These are phyloP conservation scores for Ptychoptera albimana DNA, from an alignment of 2,888 invertebrate species.

Conservation along the genomic window DNA sequence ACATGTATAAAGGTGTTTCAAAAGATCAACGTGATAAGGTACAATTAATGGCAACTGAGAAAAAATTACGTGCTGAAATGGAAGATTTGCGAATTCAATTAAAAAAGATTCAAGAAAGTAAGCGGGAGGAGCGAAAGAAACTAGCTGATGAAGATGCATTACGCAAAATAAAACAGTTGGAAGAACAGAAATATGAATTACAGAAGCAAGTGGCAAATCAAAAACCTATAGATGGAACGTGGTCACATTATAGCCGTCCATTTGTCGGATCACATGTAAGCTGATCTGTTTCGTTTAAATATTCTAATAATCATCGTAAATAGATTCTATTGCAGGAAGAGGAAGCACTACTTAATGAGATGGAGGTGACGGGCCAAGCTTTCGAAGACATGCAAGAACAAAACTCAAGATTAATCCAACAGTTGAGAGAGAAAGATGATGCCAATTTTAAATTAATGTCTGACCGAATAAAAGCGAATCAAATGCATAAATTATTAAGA, in stretches of 20 bases:
- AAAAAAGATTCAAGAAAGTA: conserved; percentile 80
- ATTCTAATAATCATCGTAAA: not conserved
- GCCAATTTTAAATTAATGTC: conserved; percentile 99
- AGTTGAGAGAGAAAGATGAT: conserved; percentile 91
- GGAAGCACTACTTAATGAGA: conserved; percentile 91
- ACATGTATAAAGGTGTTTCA: conserved; percentile 95
- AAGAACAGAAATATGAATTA: conserved; percentile 82
- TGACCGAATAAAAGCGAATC: conserved; percentile 89
- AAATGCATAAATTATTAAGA: conserved; percentile 79
- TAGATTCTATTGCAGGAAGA: conserved; percentile 49
- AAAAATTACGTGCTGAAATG: conserved; percentile 75
- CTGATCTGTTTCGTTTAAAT: not conserved
- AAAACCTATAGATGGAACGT: conserved; percentile 47
- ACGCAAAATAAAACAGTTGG: conserved; percentile 83
- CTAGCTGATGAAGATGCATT: conserved; percentile 89
- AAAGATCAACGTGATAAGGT: conserved; percentile 95
- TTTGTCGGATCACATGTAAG: conserved; percentile 52
- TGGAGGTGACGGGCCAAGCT: conserved; percentile 98
- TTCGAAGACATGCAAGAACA: conserved; percentile 99
- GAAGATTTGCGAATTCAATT: conserved; percentile 77
- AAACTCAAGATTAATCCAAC: conserved; percentile 87
- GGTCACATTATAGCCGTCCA: conserved; percentile 41
- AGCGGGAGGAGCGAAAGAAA: conserved; percentile 78
- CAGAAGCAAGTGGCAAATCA: conserved; percentile 81
- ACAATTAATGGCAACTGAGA: conserved; percentile 87